phyloP scores from a whole-genome alignment of 92 coral and sea anemone genomes.

The Palythoa grandis region DNA sequence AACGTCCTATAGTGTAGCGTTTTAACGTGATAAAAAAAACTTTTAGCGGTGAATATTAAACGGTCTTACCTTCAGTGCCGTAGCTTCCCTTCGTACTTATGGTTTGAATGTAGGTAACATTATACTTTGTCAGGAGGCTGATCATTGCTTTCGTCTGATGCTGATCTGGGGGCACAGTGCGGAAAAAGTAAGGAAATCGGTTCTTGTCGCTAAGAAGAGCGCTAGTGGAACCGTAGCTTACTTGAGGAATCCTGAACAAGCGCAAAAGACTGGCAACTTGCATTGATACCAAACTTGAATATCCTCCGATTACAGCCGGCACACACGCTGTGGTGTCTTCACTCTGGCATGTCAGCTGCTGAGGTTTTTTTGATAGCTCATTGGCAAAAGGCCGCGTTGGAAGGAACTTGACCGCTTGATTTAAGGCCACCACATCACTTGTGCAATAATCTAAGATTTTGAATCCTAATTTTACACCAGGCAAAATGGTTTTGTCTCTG shows the following conservation, averaged over 20 bases:
- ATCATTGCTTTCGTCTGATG: constrained; percentile 44
- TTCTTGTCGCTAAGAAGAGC: constrained; percentile 51
- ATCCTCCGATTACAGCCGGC: constrained; percentile 40
- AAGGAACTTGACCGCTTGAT: constrained; percentile 48
- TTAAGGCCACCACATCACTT: constrained; percentile 49
- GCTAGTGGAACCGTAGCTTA: constrained; percentile 54
- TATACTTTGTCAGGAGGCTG: constrained; percentile 32
- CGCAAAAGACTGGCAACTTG: constrained; percentile 38
- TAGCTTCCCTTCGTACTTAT: constrained; percentile 48
- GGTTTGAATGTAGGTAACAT: constrained; percentile 49
- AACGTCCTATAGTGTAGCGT: neutral
- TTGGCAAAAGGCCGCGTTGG: constrained; percentile 23
- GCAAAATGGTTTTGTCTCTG: constrained; percentile 28
- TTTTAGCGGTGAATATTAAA: neutral
- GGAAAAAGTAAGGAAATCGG: constrained; percentile 47
- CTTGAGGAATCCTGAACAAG: constrained; percentile 53
- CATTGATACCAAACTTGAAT: constrained; percentile 37
- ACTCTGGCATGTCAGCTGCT: neutral
- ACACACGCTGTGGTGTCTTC: constrained; percentile 5
- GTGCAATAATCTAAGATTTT: constrained; percentile 56
- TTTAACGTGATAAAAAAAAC: neutral
- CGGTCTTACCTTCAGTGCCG: constrained; percentile 32
- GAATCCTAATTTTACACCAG: constrained; percentile 46
- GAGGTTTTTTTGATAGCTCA: neutral
- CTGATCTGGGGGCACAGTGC: constrained; percentile 47